Conservation (phyloP, 2,797 vertebrate species). For the Mormyrus proboscirostris region DNA sequence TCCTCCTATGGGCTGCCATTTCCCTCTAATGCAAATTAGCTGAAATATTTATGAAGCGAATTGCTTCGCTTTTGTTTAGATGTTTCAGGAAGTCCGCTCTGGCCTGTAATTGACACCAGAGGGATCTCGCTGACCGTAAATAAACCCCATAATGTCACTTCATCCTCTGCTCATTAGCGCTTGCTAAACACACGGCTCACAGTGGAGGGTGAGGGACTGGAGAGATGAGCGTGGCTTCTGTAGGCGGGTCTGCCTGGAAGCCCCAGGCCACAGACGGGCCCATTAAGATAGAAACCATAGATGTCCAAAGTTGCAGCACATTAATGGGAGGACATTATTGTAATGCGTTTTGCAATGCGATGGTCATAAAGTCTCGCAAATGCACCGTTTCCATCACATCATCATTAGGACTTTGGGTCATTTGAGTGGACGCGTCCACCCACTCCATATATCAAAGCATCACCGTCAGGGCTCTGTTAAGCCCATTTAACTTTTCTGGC, state of each 20-base stretch:
- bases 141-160: constrained; percentile 36
- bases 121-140: constrained; percentile 41
- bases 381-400: constrained; percentile 21
- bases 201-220: background rate
- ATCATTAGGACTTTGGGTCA: constrained; percentile 34
- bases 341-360: constrained; percentile 22
- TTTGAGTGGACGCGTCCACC: constrained; percentile 24
- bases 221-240: constrained; percentile 16
- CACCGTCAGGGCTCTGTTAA: background rate
- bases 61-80: constrained; percentile 44
- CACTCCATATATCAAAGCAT: constrained; percentile 15
- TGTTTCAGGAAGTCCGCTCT: constrained; percentile 33
- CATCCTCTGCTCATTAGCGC: constrained; percentile 36
- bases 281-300: constrained; percentile 13
- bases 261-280: background rate
- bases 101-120: constrained; percentile 47
- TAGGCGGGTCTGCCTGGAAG: constrained; percentile 10
- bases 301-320: background rate
- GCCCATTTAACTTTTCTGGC: background rate
- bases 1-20: constrained; percentile 28
- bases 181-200: constrained; percentile 10
- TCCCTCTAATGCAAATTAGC: constrained; percentile 35
- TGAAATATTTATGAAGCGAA: constrained; percentile 43
- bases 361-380: constrained; percentile 17
- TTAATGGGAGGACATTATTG: constrained; percentile 23